Conservation (phyloP, 2,888 invertebrate species). For the Azorinus chamasolen region DNA sequence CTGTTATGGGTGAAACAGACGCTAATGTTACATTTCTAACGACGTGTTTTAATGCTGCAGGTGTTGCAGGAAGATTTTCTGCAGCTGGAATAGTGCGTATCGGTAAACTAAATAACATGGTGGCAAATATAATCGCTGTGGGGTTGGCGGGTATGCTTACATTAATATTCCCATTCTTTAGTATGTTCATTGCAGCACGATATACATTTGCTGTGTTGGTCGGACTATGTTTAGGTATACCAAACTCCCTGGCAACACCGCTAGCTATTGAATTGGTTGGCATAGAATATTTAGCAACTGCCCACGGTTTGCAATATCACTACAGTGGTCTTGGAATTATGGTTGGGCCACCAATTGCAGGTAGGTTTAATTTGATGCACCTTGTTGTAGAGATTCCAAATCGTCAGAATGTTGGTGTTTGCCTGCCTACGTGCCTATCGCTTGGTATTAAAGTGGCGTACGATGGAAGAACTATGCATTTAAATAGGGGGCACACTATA, state of each 20-base stretch:
- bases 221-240: constrained; percentile 54
- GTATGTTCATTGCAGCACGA: constrained; percentile 9
- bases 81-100: constrained; percentile 30
- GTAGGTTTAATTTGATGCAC: constrained; percentile 20
- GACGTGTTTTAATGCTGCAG: constrained; percentile 45
- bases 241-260: constrained; percentile 56
- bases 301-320: constrained; percentile 59
- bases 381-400: too few species aligned
- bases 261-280: constrained; percentile 54
- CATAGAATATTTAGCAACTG: constrained; percentile 51
- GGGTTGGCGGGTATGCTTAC: constrained; percentile 41
- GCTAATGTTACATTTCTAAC: constrained; percentile 41
- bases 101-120: constrained; percentile 15
- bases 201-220: constrained; percentile 30
- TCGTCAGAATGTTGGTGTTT: too few species aligned
- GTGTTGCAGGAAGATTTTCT: constrained; percentile 42
- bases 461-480: too few species aligned
- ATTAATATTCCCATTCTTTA: constrained; percentile 39
- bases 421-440: too few species aligned
- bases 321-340: constrained; percentile 55
- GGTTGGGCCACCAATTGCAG: constrained; percentile 57
- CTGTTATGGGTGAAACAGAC: constrained; percentile 15
- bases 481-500: too few species aligned
- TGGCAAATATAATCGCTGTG: constrained; percentile 17
- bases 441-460: too few species aligned